Percentiles rank a stretch among this genome's conserved stretches.
Conservation (phyloP, 2,797 vertebrate genomes). For the Schizopygopsis malacanthus region DNA sequence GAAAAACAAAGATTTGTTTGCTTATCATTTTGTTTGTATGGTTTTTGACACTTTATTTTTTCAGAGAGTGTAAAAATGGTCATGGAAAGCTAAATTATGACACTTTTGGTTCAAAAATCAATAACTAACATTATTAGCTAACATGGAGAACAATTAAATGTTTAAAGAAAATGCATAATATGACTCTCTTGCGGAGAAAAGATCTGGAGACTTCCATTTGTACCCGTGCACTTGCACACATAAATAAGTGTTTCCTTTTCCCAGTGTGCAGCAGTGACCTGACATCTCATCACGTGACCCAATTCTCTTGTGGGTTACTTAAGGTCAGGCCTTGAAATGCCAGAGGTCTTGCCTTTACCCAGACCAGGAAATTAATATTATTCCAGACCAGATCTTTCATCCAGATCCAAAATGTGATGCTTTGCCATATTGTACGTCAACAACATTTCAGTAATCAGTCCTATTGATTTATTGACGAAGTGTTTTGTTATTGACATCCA, state of each 20-base stretch:
- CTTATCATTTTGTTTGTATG: background rate
- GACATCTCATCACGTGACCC: conserved; percentile 33
- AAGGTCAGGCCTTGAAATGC: conserved; percentile 31
- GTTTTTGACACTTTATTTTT: background rate
- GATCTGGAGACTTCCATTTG: background rate
- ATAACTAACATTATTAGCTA: background rate
- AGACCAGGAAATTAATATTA: background rate
- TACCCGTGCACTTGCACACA: background rate
- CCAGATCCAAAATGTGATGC: background rate
- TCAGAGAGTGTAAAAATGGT: background rate
- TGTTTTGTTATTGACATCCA: background rate
- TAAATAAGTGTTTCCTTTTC: conserved; percentile 26
- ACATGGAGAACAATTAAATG: background rate
- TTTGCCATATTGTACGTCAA: conserved; percentile 17
- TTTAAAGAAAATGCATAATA: background rate
- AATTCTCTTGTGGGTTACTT: conserved; percentile 9
- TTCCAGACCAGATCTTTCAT: background rate
- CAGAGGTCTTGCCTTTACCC: conserved; percentile 27
- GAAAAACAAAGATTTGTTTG: background rate
- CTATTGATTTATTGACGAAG: background rate
- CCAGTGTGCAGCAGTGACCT: conserved; percentile 15
- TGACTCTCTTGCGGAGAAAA: background rate
- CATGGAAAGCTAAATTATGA: background rate
- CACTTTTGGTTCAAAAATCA: background rate
- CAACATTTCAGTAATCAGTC: background rate